These are phyloP conservation scores for Lycia hirtaria DNA, from an alignment of 2,888 invertebrate species.

Conservation along the genomic window DNA sequence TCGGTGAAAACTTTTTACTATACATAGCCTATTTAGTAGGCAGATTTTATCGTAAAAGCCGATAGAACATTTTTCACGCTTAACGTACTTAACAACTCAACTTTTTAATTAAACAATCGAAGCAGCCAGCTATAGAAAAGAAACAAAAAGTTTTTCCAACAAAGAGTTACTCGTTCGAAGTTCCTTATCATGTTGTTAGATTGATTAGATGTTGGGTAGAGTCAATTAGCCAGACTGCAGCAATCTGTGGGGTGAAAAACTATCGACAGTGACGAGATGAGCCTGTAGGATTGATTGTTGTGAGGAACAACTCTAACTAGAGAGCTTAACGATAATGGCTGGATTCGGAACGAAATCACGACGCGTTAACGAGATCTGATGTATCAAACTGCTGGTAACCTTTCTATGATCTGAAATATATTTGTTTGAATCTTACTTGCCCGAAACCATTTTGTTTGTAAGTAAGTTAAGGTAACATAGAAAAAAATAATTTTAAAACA, in stretches of 20 bases:
- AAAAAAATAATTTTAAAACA: too few relatives aligned
- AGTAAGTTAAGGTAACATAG: too few relatives aligned
- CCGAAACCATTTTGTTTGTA: too few relatives aligned
- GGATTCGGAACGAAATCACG: slow-evolving; percentile 38
- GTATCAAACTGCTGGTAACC: slow-evolving; percentile 21
- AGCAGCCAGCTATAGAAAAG: slow-evolving; percentile 16
- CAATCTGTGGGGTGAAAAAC: slow-evolving; percentile 44
- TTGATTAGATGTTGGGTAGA: slow-evolving; percentile 25
- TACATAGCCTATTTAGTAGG: background rate
- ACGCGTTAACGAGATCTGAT: slow-evolving; percentile 25
- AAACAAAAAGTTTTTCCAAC: slow-evolving; percentile 17
- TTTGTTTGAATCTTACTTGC: too few relatives aligned
- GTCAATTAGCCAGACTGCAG: slow-evolving; percentile 21
- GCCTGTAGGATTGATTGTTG: slow-evolving; percentile 52
- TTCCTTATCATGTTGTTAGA: slow-evolving; percentile 18
- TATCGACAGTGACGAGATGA: slow-evolving; percentile 44
- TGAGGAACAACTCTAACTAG: slow-evolving; percentile 40
- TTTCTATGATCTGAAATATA: too few relatives aligned
- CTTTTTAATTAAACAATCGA: slow-evolving; percentile 22
- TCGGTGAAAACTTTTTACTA: too few relatives aligned
- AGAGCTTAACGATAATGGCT: slow-evolving; percentile 41
- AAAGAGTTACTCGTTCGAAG: slow-evolving; percentile 4
- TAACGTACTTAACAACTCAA: slow-evolving; percentile 6
- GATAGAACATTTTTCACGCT: background rate
- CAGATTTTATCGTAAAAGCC: background rate